Percentiles rank a stretch among this genome's conserved stretches.
phyloP scores from a whole-genome alignment of 2,113 vertebrate genomes.

The Spizaetus ornatus region DNA sequence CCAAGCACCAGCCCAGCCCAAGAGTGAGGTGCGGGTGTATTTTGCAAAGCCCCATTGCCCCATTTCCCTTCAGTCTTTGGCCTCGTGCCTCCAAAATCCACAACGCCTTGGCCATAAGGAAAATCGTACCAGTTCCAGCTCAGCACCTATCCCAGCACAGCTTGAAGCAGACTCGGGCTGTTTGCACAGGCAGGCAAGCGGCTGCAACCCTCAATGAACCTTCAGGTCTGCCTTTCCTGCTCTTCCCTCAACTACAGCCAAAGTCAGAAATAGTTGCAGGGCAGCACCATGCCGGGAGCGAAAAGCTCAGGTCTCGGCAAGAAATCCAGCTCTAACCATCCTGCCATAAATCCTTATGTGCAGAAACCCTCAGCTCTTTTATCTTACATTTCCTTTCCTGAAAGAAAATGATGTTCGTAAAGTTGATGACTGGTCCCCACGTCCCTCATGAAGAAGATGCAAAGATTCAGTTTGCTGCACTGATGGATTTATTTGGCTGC shows the following conservation, averaged over 20 bases:
- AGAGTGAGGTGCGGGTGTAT: rapidly evolving
- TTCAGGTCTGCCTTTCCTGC: background rate
- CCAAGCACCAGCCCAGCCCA: background rate
- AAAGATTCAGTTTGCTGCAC: background rate
- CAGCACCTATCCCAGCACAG: background rate
- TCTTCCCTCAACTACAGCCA: background rate
- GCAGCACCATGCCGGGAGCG: background rate
- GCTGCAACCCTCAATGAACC: background rate
- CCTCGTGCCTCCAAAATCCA: background rate
- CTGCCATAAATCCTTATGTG: background rate
- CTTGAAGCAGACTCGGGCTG: background rate
- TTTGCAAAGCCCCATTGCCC: background rate
- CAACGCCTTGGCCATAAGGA: background rate
- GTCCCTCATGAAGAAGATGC: background rate
- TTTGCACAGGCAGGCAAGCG: background rate
- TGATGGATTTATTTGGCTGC: background rate
- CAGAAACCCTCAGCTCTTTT: background rate
- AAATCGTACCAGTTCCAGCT: background rate
- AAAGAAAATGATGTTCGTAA: background rate
- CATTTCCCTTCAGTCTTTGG: background rate
- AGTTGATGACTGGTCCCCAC: background rate
- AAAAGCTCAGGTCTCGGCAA: background rate
- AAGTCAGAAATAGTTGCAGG: background rate
- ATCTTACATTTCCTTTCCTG: background rate
- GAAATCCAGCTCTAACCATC: background rate